Evolutionary conservation across 2,888 invertebrate genomes (phyloP).

Genomic region (Ichneumoninae sp.): DNA sequence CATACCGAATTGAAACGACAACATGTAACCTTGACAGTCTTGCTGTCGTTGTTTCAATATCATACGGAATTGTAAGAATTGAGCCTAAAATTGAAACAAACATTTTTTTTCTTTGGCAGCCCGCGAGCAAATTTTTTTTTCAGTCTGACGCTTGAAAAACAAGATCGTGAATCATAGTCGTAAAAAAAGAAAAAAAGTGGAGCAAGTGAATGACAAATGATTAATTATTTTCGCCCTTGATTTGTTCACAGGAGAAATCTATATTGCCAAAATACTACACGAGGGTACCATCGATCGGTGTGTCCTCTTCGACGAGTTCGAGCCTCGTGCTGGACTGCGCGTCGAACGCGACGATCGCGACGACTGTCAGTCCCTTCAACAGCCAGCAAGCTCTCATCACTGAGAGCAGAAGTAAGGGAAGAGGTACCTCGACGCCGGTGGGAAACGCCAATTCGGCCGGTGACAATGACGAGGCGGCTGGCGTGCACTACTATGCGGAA

Average conservation of each 20-base stretch:
- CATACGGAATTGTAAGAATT: too few relatives aligned
- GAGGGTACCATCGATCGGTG: constrained; percentile 77
- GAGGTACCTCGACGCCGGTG: not conserved
- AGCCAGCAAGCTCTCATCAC: constrained; percentile 80
- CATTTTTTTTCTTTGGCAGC: too few relatives aligned
- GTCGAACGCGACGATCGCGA: constrained; percentile 80
- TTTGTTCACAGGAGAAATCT: constrained; percentile 75
- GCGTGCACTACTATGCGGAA: constrained; percentile 79
- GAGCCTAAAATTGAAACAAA: too few relatives aligned
- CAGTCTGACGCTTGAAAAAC: not conserved
- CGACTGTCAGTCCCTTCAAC: constrained; percentile 82
- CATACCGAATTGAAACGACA: too few relatives aligned
- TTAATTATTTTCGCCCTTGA: constrained; percentile 46
- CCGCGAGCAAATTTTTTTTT: too few relatives aligned
- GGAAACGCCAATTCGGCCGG: constrained; percentile 25
- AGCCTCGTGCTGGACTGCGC: constrained; percentile 80
- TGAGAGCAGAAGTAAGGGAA: constrained; percentile 8
- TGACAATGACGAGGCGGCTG: constrained; percentile 12
- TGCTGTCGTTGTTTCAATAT: too few relatives aligned
- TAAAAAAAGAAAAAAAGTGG: not conserved
- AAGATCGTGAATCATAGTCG: not conserved
- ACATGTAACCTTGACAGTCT: too few relatives aligned
- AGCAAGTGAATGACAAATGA: not conserved
- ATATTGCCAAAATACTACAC: constrained; percentile 80
- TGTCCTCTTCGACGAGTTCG: constrained; percentile 74